phyloP scores from a whole-genome alignment of 2,113 vertebrate genomes.

The Tenebrosternarchus preto region DNA sequence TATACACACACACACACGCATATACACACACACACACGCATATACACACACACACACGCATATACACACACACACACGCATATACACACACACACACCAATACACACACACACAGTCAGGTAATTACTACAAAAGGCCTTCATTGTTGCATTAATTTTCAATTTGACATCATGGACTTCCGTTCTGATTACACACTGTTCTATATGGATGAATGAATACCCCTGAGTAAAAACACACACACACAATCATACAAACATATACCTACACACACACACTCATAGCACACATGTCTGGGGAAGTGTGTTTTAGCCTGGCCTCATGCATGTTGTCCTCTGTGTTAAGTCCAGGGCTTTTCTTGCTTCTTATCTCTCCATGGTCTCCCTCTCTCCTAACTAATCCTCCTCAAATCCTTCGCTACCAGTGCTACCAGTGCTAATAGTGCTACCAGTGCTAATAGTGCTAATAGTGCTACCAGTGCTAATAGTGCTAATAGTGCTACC shows the following conservation, averaged over 20 bases:
- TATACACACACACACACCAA: too few relatives aligned
- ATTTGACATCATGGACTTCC: too few relatives aligned
- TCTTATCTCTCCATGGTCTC: conserved; percentile 25
- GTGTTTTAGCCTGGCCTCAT: conserved; percentile 58
- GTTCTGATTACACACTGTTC: too few relatives aligned
- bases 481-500: conserved; percentile 58
- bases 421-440: conserved; percentile 49
- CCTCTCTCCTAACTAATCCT: conserved; percentile 60
- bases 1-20: too few relatives aligned
- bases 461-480: conserved; percentile 58
- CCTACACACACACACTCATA: too few relatives aligned
- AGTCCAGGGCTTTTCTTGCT: conserved; percentile 39
- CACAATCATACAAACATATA: too few relatives aligned
- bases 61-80: too few relatives aligned
- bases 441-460: conserved; percentile 54
- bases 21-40: too few relatives aligned
- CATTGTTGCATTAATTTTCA: too few relatives aligned
- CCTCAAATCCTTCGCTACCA: conserved; percentile 60
- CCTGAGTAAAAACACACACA: too few relatives aligned
- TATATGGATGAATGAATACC: too few relatives aligned
- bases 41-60: too few relatives aligned
- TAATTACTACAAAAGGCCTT: conserved; percentile 13
- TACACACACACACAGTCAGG: not conserved
- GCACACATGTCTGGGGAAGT: conserved; percentile 38
- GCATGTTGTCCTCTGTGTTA: conserved; percentile 55